Base-by-base conservation (phyloP, 1,140 invertebrate species). In the Mycetomoellerius zeteki region DNA sequence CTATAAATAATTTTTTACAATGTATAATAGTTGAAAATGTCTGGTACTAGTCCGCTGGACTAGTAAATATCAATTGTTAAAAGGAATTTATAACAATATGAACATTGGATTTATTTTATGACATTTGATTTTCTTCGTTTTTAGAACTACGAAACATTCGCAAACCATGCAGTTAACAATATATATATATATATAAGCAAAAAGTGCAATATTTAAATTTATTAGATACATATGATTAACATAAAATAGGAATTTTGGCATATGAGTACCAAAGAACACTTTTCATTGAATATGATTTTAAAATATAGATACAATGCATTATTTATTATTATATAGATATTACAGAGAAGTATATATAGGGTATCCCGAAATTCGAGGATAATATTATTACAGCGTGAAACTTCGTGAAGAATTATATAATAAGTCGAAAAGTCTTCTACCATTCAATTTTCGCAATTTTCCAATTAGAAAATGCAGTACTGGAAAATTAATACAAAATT, bases 321-420 rank as follows among this genome's bases (percentile, higher is more conserved):
- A 43, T 43, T 77, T 6, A 77, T 43, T 77, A 24, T 19, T 43
- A n/a, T 77, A 77, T 43, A 77, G 2, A 76, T 62, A 43, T 77
- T 27, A 62, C 21, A 47, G 37, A 43, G 56, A 77, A 62, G 24
- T 77, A 47, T 62, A 50, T 37, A 33, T n/a, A n/a, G n/a, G n/a
- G n/a, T n/a, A n/a, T n/a, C n/a, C n/a, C n/a, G n/a, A n/a, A n/a
- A n/a, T n/a, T n/a, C n/a, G n/a, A n/a, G n/a, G n/a, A n/a, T n/a
- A n/a, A n/a, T n/a, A n/a, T n/a, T n/a, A n/a, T n/a, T n/a, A n/a
- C n/a, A n/a, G n/a, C n/a, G n/a, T n/a, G n/a, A n/a, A n/a, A n/a
- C n/a, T n/a, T n/a, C n/a, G n/a, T n/a, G n/a, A n/a, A n/a, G n/a
- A n/a, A n/a, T n/a, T n/a, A n/a, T n/a, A n/a, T n/a, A n/a, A n/a